These are phyloP conservation scores for Ptiloglossa arizonensis DNA, from an alignment of 1,140 invertebrate species.

Conservation along the genomic window DNA sequence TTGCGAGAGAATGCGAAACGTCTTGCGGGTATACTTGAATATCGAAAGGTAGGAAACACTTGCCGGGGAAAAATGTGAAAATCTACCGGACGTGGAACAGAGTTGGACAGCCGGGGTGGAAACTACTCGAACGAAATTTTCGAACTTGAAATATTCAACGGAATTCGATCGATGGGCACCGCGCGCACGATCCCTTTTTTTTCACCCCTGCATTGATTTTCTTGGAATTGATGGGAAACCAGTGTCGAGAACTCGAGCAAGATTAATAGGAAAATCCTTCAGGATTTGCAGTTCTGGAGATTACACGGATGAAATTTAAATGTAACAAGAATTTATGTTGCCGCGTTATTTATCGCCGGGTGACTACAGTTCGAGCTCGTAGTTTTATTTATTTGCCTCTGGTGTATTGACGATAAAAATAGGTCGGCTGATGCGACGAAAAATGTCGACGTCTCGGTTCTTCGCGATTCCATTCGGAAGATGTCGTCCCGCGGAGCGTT, in stretches of 20 bases:
- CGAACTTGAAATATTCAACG: background rate
- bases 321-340: constrained; percentile 37
- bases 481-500: background rate
- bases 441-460: constrained; percentile 4
- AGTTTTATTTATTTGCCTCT: constrained; percentile 29
- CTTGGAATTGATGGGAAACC: constrained; percentile 7
- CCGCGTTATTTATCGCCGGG: constrained; percentile 31
- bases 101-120: no score
- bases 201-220: constrained; percentile 14
- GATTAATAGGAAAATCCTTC: constrained; percentile 31
- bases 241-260: constrained; percentile 10
- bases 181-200: background rate
- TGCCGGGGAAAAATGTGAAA: no score
- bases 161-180: background rate
- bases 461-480: background rate
- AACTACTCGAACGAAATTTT: no score
- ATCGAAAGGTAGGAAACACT: no score
- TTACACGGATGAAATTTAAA: constrained; percentile 41
- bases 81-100: no score
- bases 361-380: background rate
- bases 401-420: constrained; percentile 31
- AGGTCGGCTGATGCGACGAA: constrained; percentile 23
- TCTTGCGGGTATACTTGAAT: no score
- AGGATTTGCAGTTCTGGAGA: constrained; percentile 28
- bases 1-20: no score